Conservation (phyloP, 2,113 vertebrate genomes). For the Cyphomyrus discorhynchus region DNA sequence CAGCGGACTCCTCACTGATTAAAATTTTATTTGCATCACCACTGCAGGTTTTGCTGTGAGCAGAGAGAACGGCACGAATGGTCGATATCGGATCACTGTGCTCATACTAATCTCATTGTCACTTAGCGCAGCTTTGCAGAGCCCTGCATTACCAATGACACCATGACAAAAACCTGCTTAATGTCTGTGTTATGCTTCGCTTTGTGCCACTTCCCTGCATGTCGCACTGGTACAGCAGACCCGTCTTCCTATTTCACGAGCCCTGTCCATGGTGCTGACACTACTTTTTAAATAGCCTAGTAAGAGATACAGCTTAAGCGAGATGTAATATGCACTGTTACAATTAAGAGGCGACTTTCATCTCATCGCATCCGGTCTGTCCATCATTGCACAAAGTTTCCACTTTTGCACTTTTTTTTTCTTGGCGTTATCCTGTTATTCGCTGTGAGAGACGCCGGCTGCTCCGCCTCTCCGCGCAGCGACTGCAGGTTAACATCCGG, state of each 20-base stretch:
- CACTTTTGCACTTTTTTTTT: neutral
- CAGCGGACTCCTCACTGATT: neutral
- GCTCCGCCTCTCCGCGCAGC: neutral
- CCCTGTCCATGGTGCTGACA: conserved; percentile 13
- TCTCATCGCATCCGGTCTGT: neutral
- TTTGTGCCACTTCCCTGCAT: neutral
- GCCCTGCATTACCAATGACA: neutral
- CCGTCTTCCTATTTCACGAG: neutral
- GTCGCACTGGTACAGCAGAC: neutral
- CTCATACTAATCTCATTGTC: neutral
- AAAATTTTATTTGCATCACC: neutral
- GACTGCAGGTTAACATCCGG: conserved; percentile 59
- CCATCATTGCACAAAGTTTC: neutral
- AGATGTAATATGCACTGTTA: neutral
- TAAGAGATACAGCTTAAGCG: neutral
- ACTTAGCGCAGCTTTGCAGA: neutral
- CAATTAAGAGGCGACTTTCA: neutral
- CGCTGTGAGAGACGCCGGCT: neutral
- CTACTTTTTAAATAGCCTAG: too few species aligned
- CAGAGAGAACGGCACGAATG: neutral
- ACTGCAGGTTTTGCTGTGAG: neutral
- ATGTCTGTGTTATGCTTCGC: neutral
- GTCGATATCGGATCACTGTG: neutral
- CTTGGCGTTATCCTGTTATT: neutral
- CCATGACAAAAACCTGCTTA: neutral